Conservation (phyloP, 1,140 invertebrate genomes). For the Micrasema longulum region DNA sequence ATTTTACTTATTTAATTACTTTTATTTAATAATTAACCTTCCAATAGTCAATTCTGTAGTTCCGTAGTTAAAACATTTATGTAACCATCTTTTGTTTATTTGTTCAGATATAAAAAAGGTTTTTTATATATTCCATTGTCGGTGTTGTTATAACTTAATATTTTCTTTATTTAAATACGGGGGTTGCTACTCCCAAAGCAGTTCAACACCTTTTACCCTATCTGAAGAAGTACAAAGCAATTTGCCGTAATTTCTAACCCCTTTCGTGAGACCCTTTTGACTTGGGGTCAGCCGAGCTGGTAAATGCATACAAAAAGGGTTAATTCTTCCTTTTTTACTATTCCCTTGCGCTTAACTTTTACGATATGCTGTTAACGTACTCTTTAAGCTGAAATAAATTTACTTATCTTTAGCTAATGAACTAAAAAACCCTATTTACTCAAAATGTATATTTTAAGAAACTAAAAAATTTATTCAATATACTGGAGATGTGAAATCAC, state of each 20-base stretch:
- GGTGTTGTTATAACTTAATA: not conserved
- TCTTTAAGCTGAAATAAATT: no score
- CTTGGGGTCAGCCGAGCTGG: conserved; percentile 26
- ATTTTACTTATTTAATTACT: no score
- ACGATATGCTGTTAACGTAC: no score
- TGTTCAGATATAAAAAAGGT: not conserved
- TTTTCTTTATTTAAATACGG: not conserved
- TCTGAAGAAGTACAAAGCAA: conserved; percentile 30
- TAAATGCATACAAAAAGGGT: conserved; percentile 27
- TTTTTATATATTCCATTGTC: not conserved
- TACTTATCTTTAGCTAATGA: no score
- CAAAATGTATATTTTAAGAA: no score
- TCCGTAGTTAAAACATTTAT: no score
- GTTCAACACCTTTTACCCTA: conserved; percentile 32
- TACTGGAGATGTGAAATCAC: no score
- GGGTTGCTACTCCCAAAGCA: not conserved
- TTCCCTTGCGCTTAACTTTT: conserved; percentile 1
- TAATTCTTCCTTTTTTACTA: conserved; percentile 8
- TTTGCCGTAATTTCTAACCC: conserved; percentile 39
- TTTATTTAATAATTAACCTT: no score
- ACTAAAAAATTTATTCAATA: no score
- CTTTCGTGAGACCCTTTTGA: conserved; percentile 22
- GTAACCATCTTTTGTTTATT: not conserved
- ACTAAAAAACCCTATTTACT: no score
- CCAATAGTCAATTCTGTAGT: no score